Conservation (phyloP, 2,888 invertebrate genomes). For the Drosophila limbata region DNA sequence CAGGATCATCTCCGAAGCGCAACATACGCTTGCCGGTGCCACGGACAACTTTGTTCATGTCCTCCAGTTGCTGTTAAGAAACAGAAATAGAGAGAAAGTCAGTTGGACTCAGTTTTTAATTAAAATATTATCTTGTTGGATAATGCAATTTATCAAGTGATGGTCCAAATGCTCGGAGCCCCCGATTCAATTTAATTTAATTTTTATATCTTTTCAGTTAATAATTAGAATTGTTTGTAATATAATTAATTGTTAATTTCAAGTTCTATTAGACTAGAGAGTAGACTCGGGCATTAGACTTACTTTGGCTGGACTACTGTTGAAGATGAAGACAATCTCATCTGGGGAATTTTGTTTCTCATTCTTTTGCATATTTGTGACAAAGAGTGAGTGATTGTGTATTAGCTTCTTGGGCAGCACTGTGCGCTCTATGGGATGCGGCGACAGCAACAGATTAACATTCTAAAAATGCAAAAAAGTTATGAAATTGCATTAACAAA, state of each 20-base stretch:
- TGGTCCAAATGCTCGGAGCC: too few species aligned
- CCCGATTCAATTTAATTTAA: too few species aligned
- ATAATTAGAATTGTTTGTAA: too few species aligned
- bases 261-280: too few species aligned
- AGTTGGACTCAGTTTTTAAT: not conserved
- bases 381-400: conserved; percentile 87
- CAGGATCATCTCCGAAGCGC: conserved; percentile 71
- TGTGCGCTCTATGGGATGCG: conserved; percentile 88
- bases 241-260: too few species aligned
- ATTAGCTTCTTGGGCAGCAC: conserved; percentile 83
- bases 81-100: not conserved
- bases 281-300: not conserved
- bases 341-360: conserved; percentile 84
- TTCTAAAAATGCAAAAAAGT: conserved; percentile 57
- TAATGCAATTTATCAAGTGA: not conserved
- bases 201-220: too few species aligned
- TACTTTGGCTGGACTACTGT: conserved; percentile 84
- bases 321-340: conserved; percentile 82
- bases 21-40: conserved; percentile 81
- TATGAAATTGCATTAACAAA: not conserved
- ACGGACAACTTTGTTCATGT: conserved; percentile 81
- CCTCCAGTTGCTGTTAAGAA: conserved; percentile 74
- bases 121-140: not conserved
- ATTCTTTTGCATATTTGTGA: conserved; percentile 86
- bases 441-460: conserved; percentile 88